These are phyloP conservation scores for Phalacrocorax carbo DNA, from an alignment of 2,113 vertebrate genomes.

Conservation along the genomic window DNA sequence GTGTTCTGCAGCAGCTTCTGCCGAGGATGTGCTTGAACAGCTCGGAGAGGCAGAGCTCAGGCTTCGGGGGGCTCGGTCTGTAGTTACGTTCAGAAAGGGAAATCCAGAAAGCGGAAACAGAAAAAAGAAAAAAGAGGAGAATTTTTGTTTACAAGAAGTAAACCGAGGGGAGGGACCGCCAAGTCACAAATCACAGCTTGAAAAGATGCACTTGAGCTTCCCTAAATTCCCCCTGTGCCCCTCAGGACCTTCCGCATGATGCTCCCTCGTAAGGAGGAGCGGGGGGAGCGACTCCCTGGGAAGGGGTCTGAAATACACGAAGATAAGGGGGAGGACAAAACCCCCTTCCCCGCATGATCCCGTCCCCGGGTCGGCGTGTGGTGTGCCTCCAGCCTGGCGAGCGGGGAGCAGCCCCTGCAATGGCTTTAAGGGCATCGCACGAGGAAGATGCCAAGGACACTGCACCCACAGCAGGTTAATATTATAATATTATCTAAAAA, in stretches of 20 bases:
- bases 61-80: neutral
- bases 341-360: neutral
- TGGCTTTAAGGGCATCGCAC: rapidly evolving
- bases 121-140: neutral
- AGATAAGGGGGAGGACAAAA: neutral
- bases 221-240: neutral
- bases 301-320: neutral
- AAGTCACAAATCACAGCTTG: neutral
- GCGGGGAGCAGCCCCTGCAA: neutral
- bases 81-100: neutral
- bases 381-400: neutral
- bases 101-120: neutral
- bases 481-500: neutral
- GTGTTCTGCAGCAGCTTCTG: neutral
- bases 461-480: neutral
- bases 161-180: neutral
- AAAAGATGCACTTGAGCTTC: neutral
- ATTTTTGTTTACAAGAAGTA: neutral
- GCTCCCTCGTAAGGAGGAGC: rapidly evolving
- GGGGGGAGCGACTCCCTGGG: neutral
- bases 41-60: neutral
- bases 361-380: neutral
- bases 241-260: rapidly evolving
- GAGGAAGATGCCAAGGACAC: neutral
- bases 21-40: neutral